These are phyloP conservation scores for Lates calcarifer DNA, from an alignment of 2,113 vertebrate genomes.

Conservation along the genomic window DNA sequence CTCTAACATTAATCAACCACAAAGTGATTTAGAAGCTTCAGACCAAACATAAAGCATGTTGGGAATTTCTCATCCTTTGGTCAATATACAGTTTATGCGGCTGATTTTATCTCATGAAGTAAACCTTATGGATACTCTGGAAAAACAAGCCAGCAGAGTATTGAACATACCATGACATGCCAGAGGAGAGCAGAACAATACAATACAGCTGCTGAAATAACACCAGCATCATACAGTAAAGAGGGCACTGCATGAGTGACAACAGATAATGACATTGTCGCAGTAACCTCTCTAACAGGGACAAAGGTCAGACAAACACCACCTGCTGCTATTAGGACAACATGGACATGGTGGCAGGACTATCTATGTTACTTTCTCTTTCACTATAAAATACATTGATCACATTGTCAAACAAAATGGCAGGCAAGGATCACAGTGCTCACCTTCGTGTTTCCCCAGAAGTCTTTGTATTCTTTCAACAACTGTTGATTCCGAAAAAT, in stretches of 20 bases:
- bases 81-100: neutral
- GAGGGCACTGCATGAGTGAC: slow-evolving; percentile 42
- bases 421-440: slow-evolving; percentile 39
- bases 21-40: neutral
- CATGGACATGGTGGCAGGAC: neutral
- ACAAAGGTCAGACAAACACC: slow-evolving; percentile 51
- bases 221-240: slow-evolving; percentile 31
- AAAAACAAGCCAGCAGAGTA: slow-evolving; percentile 24
- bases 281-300: slow-evolving; percentile 36
- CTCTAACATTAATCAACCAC: neutral
- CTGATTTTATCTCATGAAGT: neutral
- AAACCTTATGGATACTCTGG: neutral
- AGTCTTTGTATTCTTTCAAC: slow-evolving; percentile 95
- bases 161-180: slow-evolving; percentile 52
- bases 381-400: neutral
- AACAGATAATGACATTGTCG: slow-evolving; percentile 42
- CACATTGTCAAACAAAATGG: neutral
- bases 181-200: slow-evolving; percentile 23
- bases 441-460: slow-evolving; percentile 98
- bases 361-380: neutral
- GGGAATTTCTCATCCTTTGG: neutral
- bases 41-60: neutral
- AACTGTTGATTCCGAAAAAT: slow-evolving; percentile 94
- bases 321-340: neutral
- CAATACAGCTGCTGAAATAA: slow-evolving; percentile 28